Evolutionary conservation across 2,888 invertebrate genomes (phyloP).

Genomic region (Chelonus formosanus): DNA sequence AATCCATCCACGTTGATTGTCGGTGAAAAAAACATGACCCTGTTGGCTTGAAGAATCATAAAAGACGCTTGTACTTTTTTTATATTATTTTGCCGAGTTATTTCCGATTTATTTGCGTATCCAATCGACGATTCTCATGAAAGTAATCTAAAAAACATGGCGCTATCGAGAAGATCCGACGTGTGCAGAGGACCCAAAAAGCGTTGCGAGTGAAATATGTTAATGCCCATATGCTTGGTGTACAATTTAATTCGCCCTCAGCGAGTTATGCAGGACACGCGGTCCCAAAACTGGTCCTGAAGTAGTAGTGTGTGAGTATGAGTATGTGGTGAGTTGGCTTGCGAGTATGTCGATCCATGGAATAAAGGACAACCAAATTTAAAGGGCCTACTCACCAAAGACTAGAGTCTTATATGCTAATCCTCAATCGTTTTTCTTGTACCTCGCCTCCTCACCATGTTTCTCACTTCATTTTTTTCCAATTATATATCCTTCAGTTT

Average conservation of each 20-base stretch:
- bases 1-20: too few relatives aligned
- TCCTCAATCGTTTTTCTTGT: constrained; percentile 12
- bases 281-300: constrained; percentile 31
- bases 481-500: constrained; percentile 15
- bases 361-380: constrained; percentile 15
- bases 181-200: constrained; percentile 14
- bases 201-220: constrained; percentile 34
- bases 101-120: constrained; percentile 6
- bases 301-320: not conserved
- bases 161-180: constrained; percentile 19
- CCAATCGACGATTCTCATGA: constrained; percentile 3
- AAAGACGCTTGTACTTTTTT: too few relatives aligned
- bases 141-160: constrained; percentile 19
- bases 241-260: constrained; percentile 38
- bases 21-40: too few relatives aligned
- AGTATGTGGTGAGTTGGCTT: not conserved
- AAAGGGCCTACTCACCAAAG: constrained; percentile 16
- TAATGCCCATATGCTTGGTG: constrained; percentile 30
- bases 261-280: constrained; percentile 33
- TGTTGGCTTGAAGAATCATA: too few relatives aligned
- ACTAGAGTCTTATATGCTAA: constrained; percentile 22
- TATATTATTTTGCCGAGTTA: not conserved
- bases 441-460: not conserved
- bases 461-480: constrained; percentile 1
- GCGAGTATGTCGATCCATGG: not conserved